Evolutionary conservation across 2,113 vertebrate genomes (phyloP), one percentile per base, ranked within the genome.

Genomic region (Anolis carolinensis): DNA sequence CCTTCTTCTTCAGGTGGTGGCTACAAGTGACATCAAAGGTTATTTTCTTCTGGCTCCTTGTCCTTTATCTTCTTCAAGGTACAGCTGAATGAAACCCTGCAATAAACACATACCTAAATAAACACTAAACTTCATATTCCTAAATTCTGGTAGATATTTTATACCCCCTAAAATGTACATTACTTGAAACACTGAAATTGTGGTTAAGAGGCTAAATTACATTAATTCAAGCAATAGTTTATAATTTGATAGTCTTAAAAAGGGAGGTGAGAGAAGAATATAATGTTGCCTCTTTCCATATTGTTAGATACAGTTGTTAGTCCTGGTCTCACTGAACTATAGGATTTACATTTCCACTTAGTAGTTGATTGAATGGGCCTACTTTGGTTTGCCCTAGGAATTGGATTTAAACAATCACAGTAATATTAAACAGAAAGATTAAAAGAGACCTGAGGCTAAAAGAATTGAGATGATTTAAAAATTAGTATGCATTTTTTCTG

Each of bases 1-100:
- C 99, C 0, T 98, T 99, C 96, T 99, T 99, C 96, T 99, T 97
- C 91, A 96, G 96, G 83, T 99, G 99, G 99, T 99, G 99, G 99
- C 98, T 98, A 92, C 98, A 99, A 97, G 99, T 99, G 90, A 99
- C 98, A 62, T 99, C 98, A 34, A 98, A 95, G 89, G 96, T 97
- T 93, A 98, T 99, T 90, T 99, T 98, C 94, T 97, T 98, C 76
- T 96, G 99, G 95, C 97, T 99, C 88, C 96, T 99, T 91, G 94
- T 96, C 90, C 98, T 99, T 79, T 99, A 99, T 94, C 96, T 99
- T 94, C 97, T 99, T 88, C 98, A 99, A 97, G 98, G 99, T 99
- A 94, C 83, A 89, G 88, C 90, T 92, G 87, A 86, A 76, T 93
- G 78, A 84, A 55, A 86, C 20, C 44, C 81, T 88, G 27, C 67